These are phyloP conservation scores for Brachionus asplanchnoidis DNA, from an alignment of 1,140 invertebrate genomes.

Conservation along the genomic window DNA sequence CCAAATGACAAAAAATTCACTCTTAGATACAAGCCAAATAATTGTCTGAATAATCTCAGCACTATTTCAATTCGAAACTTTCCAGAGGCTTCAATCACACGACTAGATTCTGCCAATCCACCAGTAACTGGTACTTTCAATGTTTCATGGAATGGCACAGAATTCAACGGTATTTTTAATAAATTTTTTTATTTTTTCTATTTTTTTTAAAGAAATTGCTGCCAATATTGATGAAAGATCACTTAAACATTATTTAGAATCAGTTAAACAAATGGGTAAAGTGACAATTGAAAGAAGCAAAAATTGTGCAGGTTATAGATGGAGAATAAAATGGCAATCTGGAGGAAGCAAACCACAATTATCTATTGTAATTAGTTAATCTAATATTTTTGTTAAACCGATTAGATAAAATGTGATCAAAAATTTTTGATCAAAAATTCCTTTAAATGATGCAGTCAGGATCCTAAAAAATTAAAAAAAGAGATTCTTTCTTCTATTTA, in stretches of 20 bases:
- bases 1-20: background rate
- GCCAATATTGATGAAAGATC: background rate
- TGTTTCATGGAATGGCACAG: background rate
- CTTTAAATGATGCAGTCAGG: no score
- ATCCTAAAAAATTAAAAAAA: no score
- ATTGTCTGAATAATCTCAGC: background rate
- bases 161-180: background rate
- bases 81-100: background rate
- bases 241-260: constrained; percentile 15
- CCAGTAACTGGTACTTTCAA: constrained; percentile 1
- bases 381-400: background rate
- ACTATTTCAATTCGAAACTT: background rate
- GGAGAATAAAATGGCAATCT: constrained; percentile 44
- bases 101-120: background rate
- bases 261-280: background rate
- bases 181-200: background rate
- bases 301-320: constrained; percentile 45
- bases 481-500: no score
- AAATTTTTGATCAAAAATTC: background rate
- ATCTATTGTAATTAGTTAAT: background rate
- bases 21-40: background rate
- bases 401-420: no score
- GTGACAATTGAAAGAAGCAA: constrained; percentile 2
- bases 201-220: background rate
- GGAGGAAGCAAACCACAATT: constrained; percentile 46